Evolutionary conservation across 2,113 vertebrate species (phyloP), one percentile per base, ranked within the genome.

Genomic region (Antigone vipio): DNA sequence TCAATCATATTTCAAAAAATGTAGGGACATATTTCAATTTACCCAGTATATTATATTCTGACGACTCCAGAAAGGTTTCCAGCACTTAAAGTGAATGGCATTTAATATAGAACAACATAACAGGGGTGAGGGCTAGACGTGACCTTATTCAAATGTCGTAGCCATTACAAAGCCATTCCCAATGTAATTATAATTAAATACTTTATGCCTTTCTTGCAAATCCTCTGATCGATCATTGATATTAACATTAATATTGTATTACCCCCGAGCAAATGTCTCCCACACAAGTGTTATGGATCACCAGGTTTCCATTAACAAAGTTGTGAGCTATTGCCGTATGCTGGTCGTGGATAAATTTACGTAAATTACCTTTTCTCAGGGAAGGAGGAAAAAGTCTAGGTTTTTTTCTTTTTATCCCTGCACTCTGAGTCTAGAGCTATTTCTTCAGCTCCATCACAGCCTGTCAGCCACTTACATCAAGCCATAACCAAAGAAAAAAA

Each of bases 81-180:
- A 98, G 98, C 98, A 98, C 98, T 99, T 98, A 98, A 98, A 99
- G 98, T 99, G 99, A 99, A 98, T 99, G 99, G 99, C 99, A 99
- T 99, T 99, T 99, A 99, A 99, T 99, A 99, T 98, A 98, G 98
- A 97, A 97, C 97, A 98, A 99, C 99, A 99, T 98, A 98, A 98
- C 98, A 98, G 97, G 98, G 99, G 99, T 99, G 98, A 98, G 98
- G 96, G 98, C 97, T 95, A 98, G 98, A 98, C 97, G 98, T 99
- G 99, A 99, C 99, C 99, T 99, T 99, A 99, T 99, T 99, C 98
- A 99, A 99, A 99, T 99, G 98, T 98, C 97, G 98, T 93, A 74
- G 92, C 97, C 98, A 97, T 96, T 97, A 98, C 92, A 97, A 97
- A 97, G 90, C 94, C 97, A 97, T 97, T 98, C 98, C 93, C 93